These are phyloP conservation scores for Onychomys torridus DNA, from an alignment of 2,797 vertebrate species.

Conservation along the genomic window DNA sequence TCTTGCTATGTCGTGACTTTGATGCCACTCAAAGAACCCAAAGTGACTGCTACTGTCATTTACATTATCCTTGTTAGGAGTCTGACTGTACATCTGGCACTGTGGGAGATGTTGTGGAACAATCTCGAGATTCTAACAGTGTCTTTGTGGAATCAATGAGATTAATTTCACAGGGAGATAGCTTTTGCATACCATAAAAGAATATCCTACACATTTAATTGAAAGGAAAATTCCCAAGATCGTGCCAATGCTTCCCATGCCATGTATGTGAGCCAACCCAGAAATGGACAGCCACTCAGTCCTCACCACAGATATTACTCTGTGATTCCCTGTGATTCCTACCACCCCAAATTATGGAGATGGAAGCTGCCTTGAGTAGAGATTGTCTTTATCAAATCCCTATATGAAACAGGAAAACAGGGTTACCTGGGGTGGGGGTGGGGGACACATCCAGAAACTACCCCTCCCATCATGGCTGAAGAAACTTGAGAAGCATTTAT, in stretches of 20 bases:
- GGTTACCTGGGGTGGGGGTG: conserved; percentile 16
- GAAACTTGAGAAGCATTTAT: conserved; percentile 68
- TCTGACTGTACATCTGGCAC: conserved; percentile 61
- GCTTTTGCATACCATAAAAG: conserved; percentile 59
- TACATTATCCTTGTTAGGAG: conserved; percentile 60
- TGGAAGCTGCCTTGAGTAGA: conserved; percentile 24
- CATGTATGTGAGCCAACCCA: neutral
- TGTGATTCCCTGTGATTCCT: conserved; percentile 13
- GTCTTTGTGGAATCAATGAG: conserved; percentile 57
- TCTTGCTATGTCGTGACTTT: conserved; percentile 57
- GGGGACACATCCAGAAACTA: conserved; percentile 33
- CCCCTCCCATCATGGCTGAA: neutral
- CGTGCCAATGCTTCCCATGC: conserved; percentile 14
- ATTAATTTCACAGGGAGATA: conserved; percentile 51
- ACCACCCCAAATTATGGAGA: neutral
- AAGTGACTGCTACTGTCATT: conserved; percentile 58
- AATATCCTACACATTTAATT: conserved; percentile 60
- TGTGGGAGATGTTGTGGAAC: conserved; percentile 37
- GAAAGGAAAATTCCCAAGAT: conserved; percentile 53
- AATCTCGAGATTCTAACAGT: conserved; percentile 40
- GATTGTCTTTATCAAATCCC: conserved; percentile 6
- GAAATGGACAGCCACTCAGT: conserved; percentile 27
- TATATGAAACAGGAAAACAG: neutral
- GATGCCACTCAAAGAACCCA: conserved; percentile 63
- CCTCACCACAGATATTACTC: neutral